These are phyloP conservation scores for Luidia sarsii DNA, from an alignment of 53 echinoderm and acorn worm species.

Conservation along the genomic window DNA sequence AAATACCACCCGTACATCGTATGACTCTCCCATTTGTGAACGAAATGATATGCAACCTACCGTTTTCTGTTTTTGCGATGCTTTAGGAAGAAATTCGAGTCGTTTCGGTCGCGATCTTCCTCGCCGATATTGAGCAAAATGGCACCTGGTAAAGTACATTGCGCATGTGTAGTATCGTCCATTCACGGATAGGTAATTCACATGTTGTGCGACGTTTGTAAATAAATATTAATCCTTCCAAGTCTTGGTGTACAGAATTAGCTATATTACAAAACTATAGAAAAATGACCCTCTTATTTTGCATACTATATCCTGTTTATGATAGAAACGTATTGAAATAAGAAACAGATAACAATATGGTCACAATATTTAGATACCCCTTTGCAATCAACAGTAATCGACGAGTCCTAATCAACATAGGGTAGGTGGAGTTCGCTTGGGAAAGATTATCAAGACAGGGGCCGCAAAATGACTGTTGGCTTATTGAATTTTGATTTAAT, in stretches of 20 bases:
- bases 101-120: conserved; percentile 1
- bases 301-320: neutral
- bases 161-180: conserved; percentile 86
- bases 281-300: no score
- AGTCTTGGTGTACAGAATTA: no score
- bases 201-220: no score
- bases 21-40: conserved; percentile 1
- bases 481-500: no score
- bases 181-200: conserved; percentile 21
- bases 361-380: conserved; percentile 12
- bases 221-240: no score
- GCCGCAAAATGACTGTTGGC: no score
- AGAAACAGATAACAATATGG: neutral
- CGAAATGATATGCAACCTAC: neutral
- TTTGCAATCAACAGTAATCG: conserved; percentile 15
- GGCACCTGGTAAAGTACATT: conserved; percentile 95
- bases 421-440: conserved; percentile 57
- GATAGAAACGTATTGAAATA: neutral
- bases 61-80: neutral
- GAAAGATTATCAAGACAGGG: neutral
- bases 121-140: conserved; percentile 76
- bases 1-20: conserved; percentile 38
- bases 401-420: conserved; percentile 63
- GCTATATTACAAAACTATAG: no score
- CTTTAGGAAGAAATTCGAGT: conserved; percentile 42